Percentiles rank a stretch among this genome's conserved stretches.
These are phyloP conservation scores for Myripristis jacobus DNA, from an alignment of 2,797 vertebrate genomes.

Conservation along the genomic window DNA sequence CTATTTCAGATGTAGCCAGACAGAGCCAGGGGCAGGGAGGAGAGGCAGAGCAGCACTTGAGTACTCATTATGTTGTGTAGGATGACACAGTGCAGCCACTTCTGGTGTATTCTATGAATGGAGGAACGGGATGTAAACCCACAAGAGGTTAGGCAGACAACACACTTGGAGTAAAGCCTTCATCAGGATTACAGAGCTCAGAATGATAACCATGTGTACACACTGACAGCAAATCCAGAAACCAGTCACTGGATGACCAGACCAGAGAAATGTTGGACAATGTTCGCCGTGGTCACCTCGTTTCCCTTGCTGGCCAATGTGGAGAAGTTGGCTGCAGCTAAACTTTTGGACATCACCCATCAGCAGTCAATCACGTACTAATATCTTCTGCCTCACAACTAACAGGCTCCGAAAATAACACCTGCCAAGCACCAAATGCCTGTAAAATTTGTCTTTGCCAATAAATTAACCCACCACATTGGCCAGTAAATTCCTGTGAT, in stretches of 20 bases:
- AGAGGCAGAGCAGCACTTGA: slow-evolving; percentile 75
- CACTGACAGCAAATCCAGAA: slow-evolving; percentile 14
- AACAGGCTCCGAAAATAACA: slow-evolving; percentile 64
- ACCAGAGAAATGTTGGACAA: slow-evolving; percentile 45
- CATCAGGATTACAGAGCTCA: slow-evolving; percentile 56
- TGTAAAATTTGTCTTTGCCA: slow-evolving; percentile 58
- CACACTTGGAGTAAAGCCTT: slow-evolving; percentile 63
- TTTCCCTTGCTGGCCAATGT: slow-evolving; percentile 56
- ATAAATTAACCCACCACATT: slow-evolving; percentile 64
- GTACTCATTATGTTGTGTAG: slow-evolving; percentile 72
- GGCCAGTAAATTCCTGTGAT: slow-evolving; percentile 40
- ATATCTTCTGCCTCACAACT: slow-evolving; percentile 60
- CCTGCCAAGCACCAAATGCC: slow-evolving; percentile 74
- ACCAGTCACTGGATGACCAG: background rate
- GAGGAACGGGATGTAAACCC: slow-evolving; percentile 43
- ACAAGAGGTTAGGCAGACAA: slow-evolving; percentile 56
- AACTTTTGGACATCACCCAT: slow-evolving; percentile 73
- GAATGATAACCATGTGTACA: slow-evolving; percentile 15
- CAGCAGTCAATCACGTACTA: slow-evolving; percentile 69
- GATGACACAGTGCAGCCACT: slow-evolving; percentile 67
- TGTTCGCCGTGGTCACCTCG: slow-evolving; percentile 36
- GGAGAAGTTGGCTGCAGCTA: slow-evolving; percentile 68
- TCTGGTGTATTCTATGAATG: slow-evolving; percentile 60
- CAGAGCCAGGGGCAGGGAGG: slow-evolving; percentile 72
- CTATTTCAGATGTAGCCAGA: slow-evolving; percentile 82